phyloP scores from a whole-genome alignment of 2,888 invertebrate genomes.

The Nasonia oneida region DNA sequence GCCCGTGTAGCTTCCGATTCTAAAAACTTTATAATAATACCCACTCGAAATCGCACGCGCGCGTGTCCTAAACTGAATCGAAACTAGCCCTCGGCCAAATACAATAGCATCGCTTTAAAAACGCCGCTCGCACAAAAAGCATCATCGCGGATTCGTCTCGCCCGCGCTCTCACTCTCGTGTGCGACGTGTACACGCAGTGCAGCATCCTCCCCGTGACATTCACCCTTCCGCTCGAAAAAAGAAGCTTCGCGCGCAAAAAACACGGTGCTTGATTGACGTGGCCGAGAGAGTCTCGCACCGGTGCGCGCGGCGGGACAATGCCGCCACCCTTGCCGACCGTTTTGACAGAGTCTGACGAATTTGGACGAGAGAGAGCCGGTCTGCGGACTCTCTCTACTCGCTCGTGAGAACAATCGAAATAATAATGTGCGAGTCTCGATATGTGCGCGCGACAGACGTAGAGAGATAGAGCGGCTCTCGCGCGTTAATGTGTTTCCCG shows the following conservation, averaged over 20 bases:
- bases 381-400: background rate
- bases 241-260: constrained; percentile 7
- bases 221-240: constrained; percentile 8
- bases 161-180: constrained; percentile 14
- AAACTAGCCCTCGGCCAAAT: background rate
- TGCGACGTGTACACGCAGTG: background rate
- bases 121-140: background rate
- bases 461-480: constrained; percentile 11
- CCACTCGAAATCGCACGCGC: background rate
- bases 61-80: background rate
- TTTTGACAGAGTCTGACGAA: constrained; percentile 75
- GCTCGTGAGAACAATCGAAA: constrained; percentile 48
- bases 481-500: constrained; percentile 54
- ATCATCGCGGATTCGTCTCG: constrained; percentile 46
- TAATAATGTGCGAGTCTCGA: constrained; percentile 44
- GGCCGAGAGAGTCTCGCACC: constrained; percentile 20
- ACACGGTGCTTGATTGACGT: constrained; percentile 52
- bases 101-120: background rate
- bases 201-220: background rate
- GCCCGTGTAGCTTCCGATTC: background rate
- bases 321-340: constrained; percentile 53
- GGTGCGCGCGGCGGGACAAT: constrained; percentile 35
- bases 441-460: background rate
- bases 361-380: constrained; percentile 67
- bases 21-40: background rate